Evolutionary conservation across 2,113 vertebrate genomes (phyloP), one percentile per base, ranked within the genome.

Genomic region (Grammomys dolichurus): DNA sequence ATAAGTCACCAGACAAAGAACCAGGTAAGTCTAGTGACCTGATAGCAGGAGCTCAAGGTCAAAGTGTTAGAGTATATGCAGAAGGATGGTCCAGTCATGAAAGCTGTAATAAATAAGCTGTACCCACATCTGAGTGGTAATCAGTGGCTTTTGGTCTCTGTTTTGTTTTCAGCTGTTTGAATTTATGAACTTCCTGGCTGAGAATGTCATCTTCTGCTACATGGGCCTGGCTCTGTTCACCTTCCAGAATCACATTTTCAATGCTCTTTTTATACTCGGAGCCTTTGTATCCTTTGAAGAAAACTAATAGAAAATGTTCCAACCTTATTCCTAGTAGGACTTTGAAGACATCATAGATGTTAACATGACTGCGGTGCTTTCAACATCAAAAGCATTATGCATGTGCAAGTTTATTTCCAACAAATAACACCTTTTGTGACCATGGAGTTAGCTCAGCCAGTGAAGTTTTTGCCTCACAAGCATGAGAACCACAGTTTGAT

Each of bases 161-260:
- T 98, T 96, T 98, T 81, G 1, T 98, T 97, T 99, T 95, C 98
- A 99, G 99, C 98, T 99, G 97, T 99, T 99, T 97, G 99, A 99
- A 98, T 99, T 99, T 98, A 98, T 99, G 98, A 99, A 98, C 98
- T 99, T 99, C 98, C 98, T 99, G 97, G 98, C 99, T 89, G 99
- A 99, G 98, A 99, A 99, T 19, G 99, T 99, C 98, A 99, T 99
- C 98, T 99, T 99, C 98, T 98, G 99, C 93, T 99, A 99, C 97
- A 99, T 99, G 99, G 99, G 99, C 97, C 98, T 99, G 36, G 98
- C 99, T 0, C 92, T 99, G 88, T 99, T 99, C 98, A 99, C 98
- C 0, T 99, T 99, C 97, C 98, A 99, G 98, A 99, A 98, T 94
- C 99, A 99, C 81, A 98, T 98, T 98, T 99, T 99, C 97, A 98